Conservation (phyloP, 2,888 invertebrate species). For the Pristionchus mayeri region DNA sequence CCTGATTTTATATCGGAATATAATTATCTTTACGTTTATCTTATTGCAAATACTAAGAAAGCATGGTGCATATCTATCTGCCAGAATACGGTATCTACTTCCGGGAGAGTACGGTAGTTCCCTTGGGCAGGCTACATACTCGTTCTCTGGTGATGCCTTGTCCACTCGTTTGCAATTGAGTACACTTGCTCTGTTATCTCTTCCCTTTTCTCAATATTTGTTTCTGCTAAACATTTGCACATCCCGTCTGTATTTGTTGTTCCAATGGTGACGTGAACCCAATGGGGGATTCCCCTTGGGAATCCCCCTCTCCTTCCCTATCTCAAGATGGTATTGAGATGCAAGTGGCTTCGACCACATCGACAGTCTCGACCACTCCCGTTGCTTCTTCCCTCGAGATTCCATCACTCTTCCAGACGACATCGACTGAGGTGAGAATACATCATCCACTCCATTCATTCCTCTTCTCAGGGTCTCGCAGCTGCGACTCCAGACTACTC, state of each 20-base stretch:
- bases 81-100: not conserved
- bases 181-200: conserved; percentile 11
- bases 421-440: not conserved
- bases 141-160: not conserved
- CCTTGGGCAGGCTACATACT: not conserved
- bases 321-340: not conserved
- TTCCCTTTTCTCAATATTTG: conserved; percentile 29
- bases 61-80: too few species aligned
- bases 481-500: conserved; percentile 15
- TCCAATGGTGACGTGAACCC: conserved; percentile 16
- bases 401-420: not conserved
- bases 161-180: conserved; percentile 3
- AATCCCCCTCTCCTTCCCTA: not conserved
- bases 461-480: conserved; percentile 8
- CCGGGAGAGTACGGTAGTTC: conserved; percentile 10
- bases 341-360: conserved; percentile 5
- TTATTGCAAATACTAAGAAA: too few species aligned
- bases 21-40: too few species aligned
- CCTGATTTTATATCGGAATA: too few species aligned
- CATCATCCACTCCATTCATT: not conserved
- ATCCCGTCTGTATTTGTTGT: not conserved
- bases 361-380: not conserved
- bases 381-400: not conserved
- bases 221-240: conserved; percentile 45
- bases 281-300: not conserved